Base-by-base conservation (phyloP, 1,140 invertebrate genomes). In the Tachypleus tridentatus region DNA sequence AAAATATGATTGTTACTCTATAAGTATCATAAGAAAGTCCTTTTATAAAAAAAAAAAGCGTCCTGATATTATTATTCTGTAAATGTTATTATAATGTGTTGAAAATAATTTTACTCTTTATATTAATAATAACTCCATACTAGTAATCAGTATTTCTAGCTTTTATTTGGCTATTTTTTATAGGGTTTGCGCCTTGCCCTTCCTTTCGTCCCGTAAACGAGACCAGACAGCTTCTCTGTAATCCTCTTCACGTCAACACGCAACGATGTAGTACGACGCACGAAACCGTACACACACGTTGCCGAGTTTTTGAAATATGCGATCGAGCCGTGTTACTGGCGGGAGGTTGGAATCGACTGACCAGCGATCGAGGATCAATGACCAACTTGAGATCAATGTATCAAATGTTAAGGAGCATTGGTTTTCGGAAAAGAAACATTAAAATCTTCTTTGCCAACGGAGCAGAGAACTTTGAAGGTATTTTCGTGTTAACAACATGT, bases 361-460 rank as follows among this genome's bases (percentile, higher is more conserved):
- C 77, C 8, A 76, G 76, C 0, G 73, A 74, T 9, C 63, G 70
- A 3, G 60, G 73, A 9, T 74, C 76, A 53, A 63, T 74, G 11
- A 57, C 74, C 7, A 80, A 81, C 65, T 64, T 81, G 4, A 64
- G 71, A 4, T 65, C 69, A 3, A 72, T 82, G 59, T 77, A 80
- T 62, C 67, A 74, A 11, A 77, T 80, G 75, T 74, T 83, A 4
- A 67, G 75, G 57, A 68, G 72, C 29, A 76, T 78, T 71, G 81
- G 82, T 51, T 83, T 82, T 69, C 73, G 72, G 5, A 71, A 74
- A 49, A 72, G 75, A 11, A 81, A 82, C 65, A 79, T 83, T 53
- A 80, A 81, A 68, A 76, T 80, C 4, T 83, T 83, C 72, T 82
- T 76, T 69, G 80, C 80, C 48, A 82, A 82, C 68, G 81, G 81